A percentile compares a stretch with the other conserved stretches of the same genome.
phyloP scores from a whole-genome alignment of 2,888 invertebrate genomes.

The Helobdella robusta region DNA sequence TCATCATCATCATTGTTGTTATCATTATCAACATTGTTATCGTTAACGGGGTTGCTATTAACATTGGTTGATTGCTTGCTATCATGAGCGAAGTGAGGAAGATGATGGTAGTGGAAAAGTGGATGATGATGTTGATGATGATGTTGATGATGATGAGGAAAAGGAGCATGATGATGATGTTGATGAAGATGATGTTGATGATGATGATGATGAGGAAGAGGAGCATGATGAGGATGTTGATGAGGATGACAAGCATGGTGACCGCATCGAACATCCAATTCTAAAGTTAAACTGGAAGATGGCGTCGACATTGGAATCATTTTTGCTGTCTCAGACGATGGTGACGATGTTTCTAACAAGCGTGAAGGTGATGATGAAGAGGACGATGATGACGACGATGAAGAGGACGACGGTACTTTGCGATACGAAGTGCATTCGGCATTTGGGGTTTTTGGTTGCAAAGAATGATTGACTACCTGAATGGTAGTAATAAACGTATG shows the following conservation, averaged over 20 bases:
- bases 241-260: no score
- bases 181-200: not conserved
- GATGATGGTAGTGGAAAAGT: no score
- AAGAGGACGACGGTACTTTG: not conserved
- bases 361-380: not conserved
- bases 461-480: no score
- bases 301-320: no score
- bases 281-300: no score
- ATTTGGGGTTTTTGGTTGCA: no score
- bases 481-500: no score
- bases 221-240: no score
- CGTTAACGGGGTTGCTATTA: not conserved
- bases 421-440: no score
- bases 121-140: slow-evolving; percentile 1
- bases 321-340: no score
- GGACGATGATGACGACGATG: not conserved
- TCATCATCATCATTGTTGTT: not conserved
- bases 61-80: not conserved
- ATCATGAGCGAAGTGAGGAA: not conserved
- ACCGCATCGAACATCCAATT: no score
- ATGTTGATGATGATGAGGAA: slow-evolving; percentile 1
- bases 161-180: not conserved
- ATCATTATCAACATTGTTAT: not conserved
- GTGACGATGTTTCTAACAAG: no score
- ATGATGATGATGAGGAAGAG: not conserved